A percentile compares a stretch with the other conserved stretches of the same genome.
phyloP scores from a whole-genome alignment of 2,797 vertebrate genomes.

The Hyperoplus immaculatus region DNA sequence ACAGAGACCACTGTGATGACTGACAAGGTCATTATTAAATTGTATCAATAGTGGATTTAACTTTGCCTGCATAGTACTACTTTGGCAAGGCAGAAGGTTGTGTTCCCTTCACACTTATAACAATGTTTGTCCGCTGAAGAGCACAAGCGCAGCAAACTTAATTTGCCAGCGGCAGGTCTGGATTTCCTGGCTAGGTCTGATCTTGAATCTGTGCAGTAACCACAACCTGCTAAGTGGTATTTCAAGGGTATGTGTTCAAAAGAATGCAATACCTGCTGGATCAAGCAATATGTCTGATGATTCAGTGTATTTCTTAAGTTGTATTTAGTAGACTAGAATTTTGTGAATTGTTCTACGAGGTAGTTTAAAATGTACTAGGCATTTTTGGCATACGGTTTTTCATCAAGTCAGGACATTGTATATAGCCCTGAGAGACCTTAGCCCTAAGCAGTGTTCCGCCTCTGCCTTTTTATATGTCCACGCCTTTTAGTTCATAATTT shows the following conservation, averaged over 20 bases:
- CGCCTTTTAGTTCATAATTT: too few relatives aligned
- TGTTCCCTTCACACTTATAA: slow-evolving; percentile 17
- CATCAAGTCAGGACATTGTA: background rate
- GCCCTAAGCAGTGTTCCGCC: background rate
- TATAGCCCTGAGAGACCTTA: background rate
- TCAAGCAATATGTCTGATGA: too few relatives aligned
- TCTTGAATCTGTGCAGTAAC: too few relatives aligned
- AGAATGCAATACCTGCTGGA: too few relatives aligned
- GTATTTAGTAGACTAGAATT: background rate
- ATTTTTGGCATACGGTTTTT: background rate
- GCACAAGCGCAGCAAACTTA: background rate
- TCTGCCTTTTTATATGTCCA: background rate
- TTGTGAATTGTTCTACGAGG: background rate
- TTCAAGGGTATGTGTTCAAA: too few relatives aligned
- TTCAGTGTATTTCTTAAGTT: background rate
- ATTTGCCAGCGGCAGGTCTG: too few relatives aligned
- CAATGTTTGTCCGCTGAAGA: slow-evolving; percentile 38
- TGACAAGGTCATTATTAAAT: slow-evolving; percentile 68
- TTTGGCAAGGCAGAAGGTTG: slow-evolving; percentile 20
- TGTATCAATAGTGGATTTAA: slow-evolving; percentile 60
- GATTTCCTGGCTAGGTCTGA: too few relatives aligned
- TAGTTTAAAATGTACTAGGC: too few relatives aligned
- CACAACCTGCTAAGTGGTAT: too few relatives aligned
- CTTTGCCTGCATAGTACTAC: slow-evolving; percentile 36
- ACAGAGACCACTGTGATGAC: slow-evolving; percentile 47